These are phyloP conservation scores for Schizotus pectinicornis DNA, from an alignment of 2,888 invertebrate genomes.

Conservation along the genomic window DNA sequence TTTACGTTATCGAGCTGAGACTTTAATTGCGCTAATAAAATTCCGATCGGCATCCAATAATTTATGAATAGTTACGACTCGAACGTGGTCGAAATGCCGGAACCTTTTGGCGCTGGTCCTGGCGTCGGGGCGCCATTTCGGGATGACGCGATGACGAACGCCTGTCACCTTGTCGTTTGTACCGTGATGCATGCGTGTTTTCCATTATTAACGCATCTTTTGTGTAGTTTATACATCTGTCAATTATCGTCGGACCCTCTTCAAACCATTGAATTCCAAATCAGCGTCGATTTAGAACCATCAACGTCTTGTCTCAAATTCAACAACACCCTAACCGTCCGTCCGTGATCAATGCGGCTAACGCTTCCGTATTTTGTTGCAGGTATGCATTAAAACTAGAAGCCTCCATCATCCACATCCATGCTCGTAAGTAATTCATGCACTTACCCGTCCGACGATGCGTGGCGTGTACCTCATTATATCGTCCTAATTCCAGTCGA, in stretches of 20 bases:
- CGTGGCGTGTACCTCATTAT: constrained; percentile 19
- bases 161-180: not conserved
- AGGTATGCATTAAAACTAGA: constrained; percentile 9
- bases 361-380: constrained; percentile 4
- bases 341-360: not conserved
- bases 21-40: too few relatives aligned
- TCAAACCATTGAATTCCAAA: constrained; percentile 15
- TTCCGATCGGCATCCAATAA: too few relatives aligned
- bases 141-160: not conserved
- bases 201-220: constrained; percentile 17
- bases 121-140: too few relatives aligned
- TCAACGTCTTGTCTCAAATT: not conserved
- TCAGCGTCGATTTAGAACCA: constrained; percentile 1
- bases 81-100: too few relatives aligned
- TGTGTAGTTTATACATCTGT: constrained; percentile 28
- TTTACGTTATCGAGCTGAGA: too few relatives aligned
- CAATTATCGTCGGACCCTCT: constrained; percentile 26
- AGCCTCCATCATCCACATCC: not conserved
- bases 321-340: not conserved
- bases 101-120: too few relatives aligned
- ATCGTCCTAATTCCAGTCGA: constrained; percentile 9
- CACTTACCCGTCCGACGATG: not conserved
- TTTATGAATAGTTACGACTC: too few relatives aligned
- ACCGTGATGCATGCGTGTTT: constrained; percentile 11
- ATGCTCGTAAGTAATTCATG: constrained; percentile 19